These are phyloP conservation scores for Branchellion lobata DNA, from an alignment of 2,888 invertebrate genomes.

Conservation along the genomic window DNA sequence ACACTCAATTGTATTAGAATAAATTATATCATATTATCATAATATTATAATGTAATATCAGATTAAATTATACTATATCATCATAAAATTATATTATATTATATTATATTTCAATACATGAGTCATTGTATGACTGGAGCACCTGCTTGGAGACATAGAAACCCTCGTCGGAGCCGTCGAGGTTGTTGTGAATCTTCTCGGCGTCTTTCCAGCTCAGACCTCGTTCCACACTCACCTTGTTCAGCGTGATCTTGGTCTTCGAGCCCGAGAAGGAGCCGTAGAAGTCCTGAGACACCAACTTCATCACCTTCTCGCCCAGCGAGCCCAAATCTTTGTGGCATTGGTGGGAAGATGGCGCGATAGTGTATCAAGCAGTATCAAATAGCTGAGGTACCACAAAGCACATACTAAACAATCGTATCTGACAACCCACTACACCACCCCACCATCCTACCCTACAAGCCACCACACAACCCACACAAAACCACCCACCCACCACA, in stretches of 20 bases:
- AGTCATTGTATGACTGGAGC: no score
- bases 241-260: slow-evolving; percentile 84
- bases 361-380: no score
- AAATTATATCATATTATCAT: no score
- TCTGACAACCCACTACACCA: background rate
- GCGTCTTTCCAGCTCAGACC: slow-evolving; percentile 89
- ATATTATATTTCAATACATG: no score
- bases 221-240: slow-evolving; percentile 79
- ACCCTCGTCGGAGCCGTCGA: slow-evolving; percentile 78
- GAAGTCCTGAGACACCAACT: slow-evolving; percentile 79
- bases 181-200: slow-evolving; percentile 73
- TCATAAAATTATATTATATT: no score
- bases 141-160: slow-evolving; percentile 84
- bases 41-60: no score
- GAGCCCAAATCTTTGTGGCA: slow-evolving; percentile 77
- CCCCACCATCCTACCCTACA: background rate
- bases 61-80: no score
- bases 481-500: no score
- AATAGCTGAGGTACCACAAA: background rate
- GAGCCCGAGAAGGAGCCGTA: slow-evolving; percentile 73
- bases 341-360: background rate
- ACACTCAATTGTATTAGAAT: no score
- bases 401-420: background rate
- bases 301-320: slow-evolving; percentile 84
- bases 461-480: background rate